Percentiles rank a stretch among this genome's conserved stretches.
These are phyloP conservation scores for Mechanitis mazaeus DNA, from an alignment of 2,888 invertebrate species.

Conservation along the genomic window DNA sequence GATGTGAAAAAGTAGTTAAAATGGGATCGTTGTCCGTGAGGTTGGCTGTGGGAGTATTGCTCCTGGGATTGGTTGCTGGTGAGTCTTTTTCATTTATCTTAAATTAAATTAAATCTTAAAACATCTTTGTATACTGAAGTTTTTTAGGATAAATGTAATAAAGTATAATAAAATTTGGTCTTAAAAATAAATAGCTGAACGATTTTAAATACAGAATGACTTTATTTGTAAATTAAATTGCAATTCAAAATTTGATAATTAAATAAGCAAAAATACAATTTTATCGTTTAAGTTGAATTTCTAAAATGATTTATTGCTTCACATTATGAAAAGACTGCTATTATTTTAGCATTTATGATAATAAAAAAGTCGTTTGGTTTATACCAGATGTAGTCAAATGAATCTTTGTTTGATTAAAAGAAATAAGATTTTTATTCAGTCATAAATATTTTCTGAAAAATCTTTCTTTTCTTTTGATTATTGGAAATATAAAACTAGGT, in stretches of 20 bases:
- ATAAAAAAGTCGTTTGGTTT: slow-evolving; percentile 16
- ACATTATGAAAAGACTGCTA: slow-evolving; percentile 8
- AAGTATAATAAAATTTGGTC: too few species aligned
- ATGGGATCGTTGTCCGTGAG: slow-evolving; percentile 51
- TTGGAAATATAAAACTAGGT: too few species aligned
- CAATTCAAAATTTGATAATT: not conserved
- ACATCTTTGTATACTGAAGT: too few species aligned
- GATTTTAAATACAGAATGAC: too few species aligned
- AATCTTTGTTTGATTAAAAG: slow-evolving; percentile 15
- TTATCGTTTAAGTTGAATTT: slow-evolving; percentile 8
- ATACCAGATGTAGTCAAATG: slow-evolving; percentile 16
- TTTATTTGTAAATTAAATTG: too few species aligned
- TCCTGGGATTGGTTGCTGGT: slow-evolving; percentile 60
- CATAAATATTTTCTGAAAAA: too few species aligned
- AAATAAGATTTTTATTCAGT: slow-evolving; percentile 2
- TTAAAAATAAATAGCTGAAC: too few species aligned
- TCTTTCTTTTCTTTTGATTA: too few species aligned
- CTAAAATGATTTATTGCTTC: slow-evolving; percentile 8
- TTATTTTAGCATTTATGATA: slow-evolving; percentile 14
- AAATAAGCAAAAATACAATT: slow-evolving; percentile 4
- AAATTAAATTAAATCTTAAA: too few species aligned
- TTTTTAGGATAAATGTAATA: too few species aligned
- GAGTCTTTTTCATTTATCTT: slow-evolving; percentile 31
- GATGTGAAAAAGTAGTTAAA: slow-evolving; percentile 30
- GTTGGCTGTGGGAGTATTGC: slow-evolving; percentile 42